Conservation (phyloP, 2,113 vertebrate species). For the Dinomys branickii region DNA sequence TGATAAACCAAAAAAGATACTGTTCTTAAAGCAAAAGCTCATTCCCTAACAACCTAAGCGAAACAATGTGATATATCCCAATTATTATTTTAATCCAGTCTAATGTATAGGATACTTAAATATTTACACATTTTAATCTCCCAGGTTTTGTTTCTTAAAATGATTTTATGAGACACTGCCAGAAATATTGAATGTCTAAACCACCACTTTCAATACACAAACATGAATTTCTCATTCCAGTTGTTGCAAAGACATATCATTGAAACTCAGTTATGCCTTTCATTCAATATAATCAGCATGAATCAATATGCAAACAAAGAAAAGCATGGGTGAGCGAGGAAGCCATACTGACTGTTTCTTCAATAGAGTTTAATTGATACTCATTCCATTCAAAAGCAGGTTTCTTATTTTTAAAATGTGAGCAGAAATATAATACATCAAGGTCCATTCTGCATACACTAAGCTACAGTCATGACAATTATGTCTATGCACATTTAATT, state of each 20-base stretch:
- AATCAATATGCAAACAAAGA: not conserved
- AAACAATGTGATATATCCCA: not conserved
- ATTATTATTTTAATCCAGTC: not conserved
- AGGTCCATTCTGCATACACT: not conserved
- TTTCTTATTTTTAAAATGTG: not conserved
- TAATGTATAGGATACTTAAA: not conserved
- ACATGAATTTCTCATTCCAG: not conserved
- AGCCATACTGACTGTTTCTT: not conserved
- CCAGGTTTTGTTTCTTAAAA: not conserved
- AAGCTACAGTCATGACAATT: not conserved
- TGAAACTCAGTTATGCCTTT: not conserved
- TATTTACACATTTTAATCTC: constrained; percentile 20
- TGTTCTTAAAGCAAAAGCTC: not conserved
- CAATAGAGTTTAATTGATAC: not conserved
- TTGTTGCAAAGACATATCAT: not conserved
- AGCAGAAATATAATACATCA: not conserved
- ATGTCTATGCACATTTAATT: not conserved
- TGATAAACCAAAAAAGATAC: not conserved
- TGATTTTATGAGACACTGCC: not conserved
- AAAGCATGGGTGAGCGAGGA: not conserved
- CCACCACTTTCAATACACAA: not conserved
- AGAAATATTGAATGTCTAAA: not conserved
- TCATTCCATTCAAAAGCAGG: not conserved
- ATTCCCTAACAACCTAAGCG: not conserved
- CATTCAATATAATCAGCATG: not conserved